phyloP scores from a whole-genome alignment of 2,797 vertebrate genomes.

The Sebastolobus alascanus region DNA sequence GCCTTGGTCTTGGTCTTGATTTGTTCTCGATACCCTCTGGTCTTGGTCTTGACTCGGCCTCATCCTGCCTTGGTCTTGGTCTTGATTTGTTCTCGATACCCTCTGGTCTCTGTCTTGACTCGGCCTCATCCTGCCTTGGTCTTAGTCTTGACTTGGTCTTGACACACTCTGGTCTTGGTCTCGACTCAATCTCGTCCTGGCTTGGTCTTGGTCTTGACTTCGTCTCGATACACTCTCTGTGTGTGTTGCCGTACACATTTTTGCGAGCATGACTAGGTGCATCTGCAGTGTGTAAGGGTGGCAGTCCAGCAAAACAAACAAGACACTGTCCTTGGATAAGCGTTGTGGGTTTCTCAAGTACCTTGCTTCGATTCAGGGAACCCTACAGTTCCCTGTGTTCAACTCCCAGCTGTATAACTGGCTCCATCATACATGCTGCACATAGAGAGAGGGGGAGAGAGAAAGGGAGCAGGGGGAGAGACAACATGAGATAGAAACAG shows the following conservation, averaged over 20 bases:
- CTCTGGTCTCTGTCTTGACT: too few species aligned
- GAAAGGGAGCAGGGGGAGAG: conserved; percentile 29
- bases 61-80: too few species aligned
- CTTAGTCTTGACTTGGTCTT: too few species aligned
- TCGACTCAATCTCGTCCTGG: too few species aligned
- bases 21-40: too few species aligned
- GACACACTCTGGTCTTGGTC: too few species aligned
- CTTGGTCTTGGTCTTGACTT: too few species aligned
- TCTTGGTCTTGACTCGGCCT: too few species aligned
- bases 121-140: too few species aligned
- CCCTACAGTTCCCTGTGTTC: conserved; percentile 71
- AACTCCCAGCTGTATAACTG: conserved; percentile 76
- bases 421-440: conserved; percentile 71
- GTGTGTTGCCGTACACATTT: conserved; percentile 1
- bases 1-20: too few species aligned
- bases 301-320: conserved; percentile 77
- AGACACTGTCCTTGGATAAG: conserved; percentile 65
- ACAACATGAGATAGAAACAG: conserved; percentile 65
- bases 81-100: too few species aligned
- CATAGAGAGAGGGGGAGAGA: conserved; percentile 40
- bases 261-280: conserved; percentile 1
- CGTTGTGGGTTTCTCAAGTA: conserved; percentile 66
- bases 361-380: conserved; percentile 72
- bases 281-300: conserved; percentile 15
- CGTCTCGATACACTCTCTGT: not conserved